Conservation (phyloP, 2,113 vertebrate genomes). For the Rynchops niger region DNA sequence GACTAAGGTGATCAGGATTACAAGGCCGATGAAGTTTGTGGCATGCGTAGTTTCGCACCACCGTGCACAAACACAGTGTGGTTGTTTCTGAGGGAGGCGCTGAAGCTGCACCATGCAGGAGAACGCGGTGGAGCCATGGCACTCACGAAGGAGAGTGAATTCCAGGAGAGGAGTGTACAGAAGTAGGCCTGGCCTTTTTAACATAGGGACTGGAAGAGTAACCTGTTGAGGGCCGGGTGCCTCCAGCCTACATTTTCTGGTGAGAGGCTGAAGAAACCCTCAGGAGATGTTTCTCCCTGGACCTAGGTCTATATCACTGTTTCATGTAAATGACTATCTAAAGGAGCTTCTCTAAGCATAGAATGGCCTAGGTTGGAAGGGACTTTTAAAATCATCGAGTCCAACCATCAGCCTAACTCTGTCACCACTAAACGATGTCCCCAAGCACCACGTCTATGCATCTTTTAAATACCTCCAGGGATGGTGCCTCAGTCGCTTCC, state of each 20-base stretch:
- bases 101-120: background rate
- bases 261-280: background rate
- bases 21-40: background rate
- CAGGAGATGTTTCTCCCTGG: background rate
- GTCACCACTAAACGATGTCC: background rate
- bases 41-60: rapidly evolving
- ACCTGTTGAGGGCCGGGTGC: rapidly evolving
- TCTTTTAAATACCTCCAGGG: background rate
- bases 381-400: background rate
- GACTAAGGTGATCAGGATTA: background rate
- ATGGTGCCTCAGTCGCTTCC: background rate
- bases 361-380: background rate
- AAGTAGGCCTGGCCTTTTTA: background rate
- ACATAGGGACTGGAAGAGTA: background rate
- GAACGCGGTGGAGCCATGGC: rapidly evolving
- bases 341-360: background rate
- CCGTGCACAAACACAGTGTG: rapidly evolving
- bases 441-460: background rate
- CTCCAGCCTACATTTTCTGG: rapidly evolving
- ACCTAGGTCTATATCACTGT: rapidly evolving
- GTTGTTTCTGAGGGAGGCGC: background rate
- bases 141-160: background rate
- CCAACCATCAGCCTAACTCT: background rate
- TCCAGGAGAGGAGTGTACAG: background rate
- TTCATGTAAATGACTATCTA: background rate